Evolutionary conservation across 2,888 invertebrate species (phyloP).

Genomic region (Cosmorhoe ocellata): DNA sequence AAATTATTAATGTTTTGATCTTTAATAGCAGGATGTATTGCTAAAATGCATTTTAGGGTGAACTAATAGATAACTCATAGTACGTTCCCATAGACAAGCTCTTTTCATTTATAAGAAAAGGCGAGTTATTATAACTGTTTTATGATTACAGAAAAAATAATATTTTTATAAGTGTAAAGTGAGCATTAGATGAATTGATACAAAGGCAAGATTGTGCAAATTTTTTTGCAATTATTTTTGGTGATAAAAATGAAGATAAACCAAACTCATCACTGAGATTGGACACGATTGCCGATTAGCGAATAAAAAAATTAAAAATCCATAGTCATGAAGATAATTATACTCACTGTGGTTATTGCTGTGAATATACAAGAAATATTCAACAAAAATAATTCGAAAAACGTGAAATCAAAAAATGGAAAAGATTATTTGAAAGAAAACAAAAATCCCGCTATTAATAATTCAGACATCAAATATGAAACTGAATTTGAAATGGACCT

Average conservation of each 20-base stretch:
- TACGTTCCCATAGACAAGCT: constrained; percentile 24
- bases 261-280: neutral
- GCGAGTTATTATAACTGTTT: no score
- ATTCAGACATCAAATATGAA: no score
- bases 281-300: neutral
- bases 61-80: constrained; percentile 21
- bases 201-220: no score
- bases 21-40: constrained; percentile 41
- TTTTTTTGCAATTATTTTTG: no score
- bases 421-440: neutral
- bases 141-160: no score
- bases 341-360: neutral
- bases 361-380: neutral
- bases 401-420: neutral
- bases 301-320: neutral
- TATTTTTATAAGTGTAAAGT: no score
- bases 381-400: neutral
- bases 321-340: constrained; percentile 4
- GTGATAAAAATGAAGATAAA: neutral
- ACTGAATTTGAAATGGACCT: no score
- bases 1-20: constrained; percentile 34
- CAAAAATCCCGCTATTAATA: neutral
- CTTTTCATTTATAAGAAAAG: no score
- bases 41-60: constrained; percentile 33
- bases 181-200: no score